Conservation (phyloP, 2,888 invertebrate species). For the Carterocephalus palaemon region DNA sequence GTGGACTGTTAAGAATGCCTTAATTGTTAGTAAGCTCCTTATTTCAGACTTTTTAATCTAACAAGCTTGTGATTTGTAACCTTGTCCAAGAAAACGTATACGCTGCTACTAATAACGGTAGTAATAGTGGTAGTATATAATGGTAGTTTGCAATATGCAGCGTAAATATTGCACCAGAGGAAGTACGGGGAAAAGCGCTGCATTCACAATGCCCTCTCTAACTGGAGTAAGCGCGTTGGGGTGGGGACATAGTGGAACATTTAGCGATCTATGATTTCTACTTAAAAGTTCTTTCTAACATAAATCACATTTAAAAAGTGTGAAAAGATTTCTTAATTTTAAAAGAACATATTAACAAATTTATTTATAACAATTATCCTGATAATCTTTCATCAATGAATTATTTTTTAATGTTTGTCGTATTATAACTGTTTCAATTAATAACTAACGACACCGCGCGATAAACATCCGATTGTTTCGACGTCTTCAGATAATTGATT, state of each 20-base stretch:
- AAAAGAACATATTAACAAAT: too few relatives aligned
- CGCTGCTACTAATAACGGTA: conserved; percentile 1
- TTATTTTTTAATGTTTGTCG: too few relatives aligned
- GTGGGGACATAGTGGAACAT: background rate
- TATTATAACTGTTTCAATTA: too few relatives aligned
- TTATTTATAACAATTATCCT: too few relatives aligned
- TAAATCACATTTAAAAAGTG: too few relatives aligned
- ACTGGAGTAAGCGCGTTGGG: conserved; percentile 17
- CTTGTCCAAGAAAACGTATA: conserved; percentile 1
- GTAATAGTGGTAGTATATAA: conserved; percentile 5
- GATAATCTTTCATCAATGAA: too few relatives aligned
- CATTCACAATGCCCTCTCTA: conserved; percentile 19
- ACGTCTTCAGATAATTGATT: conserved; percentile 3
- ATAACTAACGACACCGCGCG: too few relatives aligned
- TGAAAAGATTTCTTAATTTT: too few relatives aligned
- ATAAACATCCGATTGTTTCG: conserved; percentile 7
- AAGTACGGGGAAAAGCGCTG: conserved; percentile 15
- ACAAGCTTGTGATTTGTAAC: conserved; percentile 11
- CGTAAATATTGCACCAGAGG: conserved; percentile 14
- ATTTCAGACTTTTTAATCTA: too few relatives aligned
- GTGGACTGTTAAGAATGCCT: too few relatives aligned
- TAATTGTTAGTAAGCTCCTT: too few relatives aligned
- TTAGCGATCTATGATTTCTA: background rate
- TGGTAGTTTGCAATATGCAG: background rate
- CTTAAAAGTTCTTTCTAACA: too few relatives aligned